These are phyloP conservation scores for Megaceryle alcyon DNA, from an alignment of 2,797 vertebrate species.

Conservation along the genomic window DNA sequence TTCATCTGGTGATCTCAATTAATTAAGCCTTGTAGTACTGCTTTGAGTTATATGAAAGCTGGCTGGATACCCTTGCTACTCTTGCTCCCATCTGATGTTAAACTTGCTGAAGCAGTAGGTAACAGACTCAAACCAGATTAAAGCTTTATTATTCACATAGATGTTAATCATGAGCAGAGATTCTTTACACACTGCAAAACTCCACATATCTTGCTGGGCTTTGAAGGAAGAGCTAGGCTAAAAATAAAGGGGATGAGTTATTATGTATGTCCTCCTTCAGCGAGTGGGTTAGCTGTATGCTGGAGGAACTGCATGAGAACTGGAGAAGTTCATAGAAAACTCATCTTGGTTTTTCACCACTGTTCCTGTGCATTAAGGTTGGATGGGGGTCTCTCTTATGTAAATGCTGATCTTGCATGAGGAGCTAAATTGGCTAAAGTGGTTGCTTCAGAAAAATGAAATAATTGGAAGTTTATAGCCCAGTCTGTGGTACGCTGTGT, in stretches of 20 bases:
- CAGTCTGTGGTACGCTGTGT: background rate
- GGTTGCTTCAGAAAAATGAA: background rate
- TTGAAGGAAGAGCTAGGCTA: constrained; percentile 51
- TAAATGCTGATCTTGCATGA: background rate
- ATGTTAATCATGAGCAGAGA: constrained; percentile 49
- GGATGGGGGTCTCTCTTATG: background rate
- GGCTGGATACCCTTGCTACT: constrained; percentile 38
- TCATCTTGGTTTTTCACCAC: background rate
- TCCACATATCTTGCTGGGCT: constrained; percentile 27
- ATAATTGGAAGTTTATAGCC: background rate
- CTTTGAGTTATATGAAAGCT: constrained; percentile 16
- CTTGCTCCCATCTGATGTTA: constrained; percentile 47
- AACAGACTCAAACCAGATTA: constrained; percentile 58
- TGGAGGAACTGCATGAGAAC: background rate
- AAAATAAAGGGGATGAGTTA: constrained; percentile 60
- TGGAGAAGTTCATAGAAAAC: background rate
- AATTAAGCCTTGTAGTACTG: constrained; percentile 47
- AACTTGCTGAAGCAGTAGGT: constrained; percentile 55
- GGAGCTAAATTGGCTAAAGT: background rate
- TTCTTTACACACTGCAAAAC: constrained; percentile 19
- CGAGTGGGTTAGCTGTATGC: constrained; percentile 9
- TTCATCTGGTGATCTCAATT: constrained; percentile 48
- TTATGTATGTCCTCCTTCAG: constrained; percentile 18
- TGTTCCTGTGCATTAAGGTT: background rate
- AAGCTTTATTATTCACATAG: constrained; percentile 57